A percentile compares a stretch with the other conserved stretches of the same genome.
phyloP scores from a whole-genome alignment of 1,140 invertebrate species.

The Watersipora subatra region DNA sequence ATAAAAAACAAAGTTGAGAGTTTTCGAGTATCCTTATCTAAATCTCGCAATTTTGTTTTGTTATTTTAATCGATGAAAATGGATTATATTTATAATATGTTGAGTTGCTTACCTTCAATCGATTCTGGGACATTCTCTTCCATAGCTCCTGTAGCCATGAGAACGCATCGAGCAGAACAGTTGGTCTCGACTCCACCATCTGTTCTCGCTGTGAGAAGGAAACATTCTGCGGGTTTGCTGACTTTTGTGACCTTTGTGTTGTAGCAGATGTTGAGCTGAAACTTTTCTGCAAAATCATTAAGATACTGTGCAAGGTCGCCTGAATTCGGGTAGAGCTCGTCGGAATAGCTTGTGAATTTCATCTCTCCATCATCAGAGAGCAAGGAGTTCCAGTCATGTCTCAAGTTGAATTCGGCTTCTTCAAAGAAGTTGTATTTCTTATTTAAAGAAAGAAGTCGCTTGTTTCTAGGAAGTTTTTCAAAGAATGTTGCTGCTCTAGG shows the following conservation, averaged over 20 bases:
- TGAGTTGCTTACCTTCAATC: conserved; percentile 1
- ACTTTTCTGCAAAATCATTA: conserved; percentile 29
- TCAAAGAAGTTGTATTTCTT: conserved; percentile 40
- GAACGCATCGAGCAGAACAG: not conserved
- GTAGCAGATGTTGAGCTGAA: conserved; percentile 34
- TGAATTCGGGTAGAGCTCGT: conserved; percentile 39
- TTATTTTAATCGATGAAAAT: too few relatives aligned
- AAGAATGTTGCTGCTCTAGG: conserved; percentile 38
- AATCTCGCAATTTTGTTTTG: too few relatives aligned
- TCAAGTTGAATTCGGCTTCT: conserved; percentile 42
- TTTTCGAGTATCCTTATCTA: too few relatives aligned
- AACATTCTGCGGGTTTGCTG: not conserved
- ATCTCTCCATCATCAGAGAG: conserved; percentile 36
- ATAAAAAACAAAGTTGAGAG: too few relatives aligned
- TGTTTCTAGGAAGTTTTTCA: conserved; percentile 38
- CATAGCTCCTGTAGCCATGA: not conserved
- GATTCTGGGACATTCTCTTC: not conserved
- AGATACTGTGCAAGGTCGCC: conserved; percentile 33
- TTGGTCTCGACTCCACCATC: not conserved
- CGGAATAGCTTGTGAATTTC: conserved; percentile 32
- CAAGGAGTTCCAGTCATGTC: conserved; percentile 45
- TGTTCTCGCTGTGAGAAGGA: not conserved
- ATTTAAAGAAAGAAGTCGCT: conserved; percentile 43
- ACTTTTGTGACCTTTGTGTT: conserved; percentile 35
- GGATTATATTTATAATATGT: too few relatives aligned